Evolutionary conservation across 2,888 invertebrate genomes (phyloP).

Genomic region (Agapetus fuscipes): DNA sequence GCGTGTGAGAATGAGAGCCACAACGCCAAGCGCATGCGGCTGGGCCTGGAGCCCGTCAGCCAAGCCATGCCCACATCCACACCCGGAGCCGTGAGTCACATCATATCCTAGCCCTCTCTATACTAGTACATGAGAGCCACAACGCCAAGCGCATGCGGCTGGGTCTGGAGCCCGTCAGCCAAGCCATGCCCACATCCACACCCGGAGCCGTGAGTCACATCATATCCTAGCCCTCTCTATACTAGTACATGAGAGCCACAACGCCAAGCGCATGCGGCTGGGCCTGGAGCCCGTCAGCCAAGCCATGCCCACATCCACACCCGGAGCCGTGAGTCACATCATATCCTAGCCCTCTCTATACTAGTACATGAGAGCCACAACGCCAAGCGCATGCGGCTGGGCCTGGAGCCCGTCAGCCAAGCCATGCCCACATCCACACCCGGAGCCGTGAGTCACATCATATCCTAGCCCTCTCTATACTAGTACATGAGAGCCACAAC

Average conservation of each 20-base stretch:
- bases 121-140: conserved; percentile 78
- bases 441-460: conserved; percentile 33
- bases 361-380: conserved; percentile 90
- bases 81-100: conserved; percentile 41
- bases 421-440: conserved; percentile 72
- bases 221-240: conserved; percentile 3
- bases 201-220: conserved; percentile 41
- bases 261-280: conserved; percentile 93
- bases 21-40: conserved; percentile 93
- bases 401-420: conserved; percentile 89
- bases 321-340: conserved; percentile 37
- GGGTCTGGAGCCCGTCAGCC: conserved; percentile 89
- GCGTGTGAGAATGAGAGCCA: conserved; percentile 97
- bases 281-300: conserved; percentile 92
- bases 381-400: conserved; percentile 93
- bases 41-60: conserved; percentile 89
- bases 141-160: conserved; percentile 96
- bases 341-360: conserved; percentile 3
- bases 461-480: conserved; percentile 3
- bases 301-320: conserved; percentile 70
- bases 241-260: conserved; percentile 84
- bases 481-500: conserved; percentile 91
- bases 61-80: conserved; percentile 77
- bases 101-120: conserved; percentile 5
- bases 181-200: conserved; percentile 72